These are phyloP conservation scores for Amphimallon solstitiale DNA, from an alignment of 2,888 invertebrate genomes.

Conservation along the genomic window DNA sequence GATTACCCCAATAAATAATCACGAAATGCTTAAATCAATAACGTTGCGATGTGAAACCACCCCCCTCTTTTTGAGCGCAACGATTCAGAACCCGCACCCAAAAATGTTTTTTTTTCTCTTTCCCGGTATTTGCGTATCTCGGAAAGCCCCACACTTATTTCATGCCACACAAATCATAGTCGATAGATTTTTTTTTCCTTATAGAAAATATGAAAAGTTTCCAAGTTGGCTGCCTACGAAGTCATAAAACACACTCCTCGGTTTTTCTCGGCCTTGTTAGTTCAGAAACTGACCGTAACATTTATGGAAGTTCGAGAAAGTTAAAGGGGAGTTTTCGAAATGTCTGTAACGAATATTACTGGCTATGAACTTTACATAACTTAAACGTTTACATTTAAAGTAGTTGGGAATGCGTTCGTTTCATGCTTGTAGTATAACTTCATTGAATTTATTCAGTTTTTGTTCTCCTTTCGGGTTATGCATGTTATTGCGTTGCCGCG, in stretches of 20 bases:
- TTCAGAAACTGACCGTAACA: constrained; percentile 53
- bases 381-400: constrained; percentile 39
- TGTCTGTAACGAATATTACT: constrained; percentile 33
- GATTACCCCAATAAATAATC: constrained; percentile 37
- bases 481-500: no score
- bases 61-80: constrained; percentile 3
- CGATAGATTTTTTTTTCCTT: constrained; percentile 43
- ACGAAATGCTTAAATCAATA: constrained; percentile 37
- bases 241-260: constrained; percentile 53
- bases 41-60: neutral
- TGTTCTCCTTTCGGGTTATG: constrained; percentile 6
- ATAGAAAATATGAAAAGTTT: constrained; percentile 52
- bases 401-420: constrained; percentile 18
- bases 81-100: constrained; percentile 10
- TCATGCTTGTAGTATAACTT: constrained; percentile 6
- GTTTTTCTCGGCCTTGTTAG: constrained; percentile 41
- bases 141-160: constrained; percentile 35
- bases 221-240: constrained; percentile 48
- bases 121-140: constrained; percentile 37
- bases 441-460: constrained; percentile 34
- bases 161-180: constrained; percentile 44
- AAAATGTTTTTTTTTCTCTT: constrained; percentile 33
- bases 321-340: constrained; percentile 20
- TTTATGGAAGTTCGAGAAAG: constrained; percentile 48
- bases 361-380: constrained; percentile 40